Evolutionary conservation across 2,888 invertebrate genomes (phyloP).

Genomic region (Metalampra italica): DNA sequence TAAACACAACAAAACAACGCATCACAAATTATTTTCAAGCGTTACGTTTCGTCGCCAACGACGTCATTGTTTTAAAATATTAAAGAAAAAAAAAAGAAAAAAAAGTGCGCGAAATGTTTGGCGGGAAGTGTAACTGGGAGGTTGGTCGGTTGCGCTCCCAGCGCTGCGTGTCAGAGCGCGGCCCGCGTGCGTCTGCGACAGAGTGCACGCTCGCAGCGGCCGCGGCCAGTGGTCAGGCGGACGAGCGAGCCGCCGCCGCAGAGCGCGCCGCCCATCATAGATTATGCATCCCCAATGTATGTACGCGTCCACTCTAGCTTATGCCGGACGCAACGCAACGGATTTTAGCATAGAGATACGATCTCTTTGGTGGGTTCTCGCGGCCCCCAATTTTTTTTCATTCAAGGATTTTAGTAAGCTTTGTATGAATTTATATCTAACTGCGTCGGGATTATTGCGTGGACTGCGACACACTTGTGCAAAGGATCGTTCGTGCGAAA

Average conservation of each 20-base stretch:
- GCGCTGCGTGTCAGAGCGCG: slow-evolving; percentile 19
- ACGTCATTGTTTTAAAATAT: slow-evolving; percentile 1
- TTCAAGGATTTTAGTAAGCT: no score
- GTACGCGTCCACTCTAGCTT: no score
- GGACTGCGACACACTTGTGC: no score
- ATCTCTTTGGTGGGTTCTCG: no score
- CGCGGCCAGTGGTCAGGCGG: slow-evolving; percentile 61
- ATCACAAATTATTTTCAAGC: slow-evolving; percentile 45
- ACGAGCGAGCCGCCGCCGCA: slow-evolving; percentile 40
- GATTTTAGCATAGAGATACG: no score
- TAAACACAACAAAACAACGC: slow-evolving; percentile 64
- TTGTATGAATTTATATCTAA: no score
- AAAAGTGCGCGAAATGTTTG: slow-evolving; percentile 44
- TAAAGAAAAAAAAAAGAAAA: slow-evolving; percentile 17
- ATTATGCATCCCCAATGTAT: slow-evolving; percentile 14
- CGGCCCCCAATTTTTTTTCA: no score
- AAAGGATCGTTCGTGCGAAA: no score
- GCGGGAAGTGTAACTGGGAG: slow-evolving; percentile 48
- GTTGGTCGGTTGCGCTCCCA: slow-evolving; percentile 10
- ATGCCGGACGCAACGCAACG: no score
- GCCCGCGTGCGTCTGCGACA: slow-evolving; percentile 12
- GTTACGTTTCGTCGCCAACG: slow-evolving; percentile 4
- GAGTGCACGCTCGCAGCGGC: slow-evolving; percentile 13
- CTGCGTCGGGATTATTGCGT: no score
- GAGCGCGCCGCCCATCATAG: slow-evolving; percentile 40